Evolutionary conservation across 1,140 invertebrate species (phyloP).

Genomic region (Ostrea edulis): DNA sequence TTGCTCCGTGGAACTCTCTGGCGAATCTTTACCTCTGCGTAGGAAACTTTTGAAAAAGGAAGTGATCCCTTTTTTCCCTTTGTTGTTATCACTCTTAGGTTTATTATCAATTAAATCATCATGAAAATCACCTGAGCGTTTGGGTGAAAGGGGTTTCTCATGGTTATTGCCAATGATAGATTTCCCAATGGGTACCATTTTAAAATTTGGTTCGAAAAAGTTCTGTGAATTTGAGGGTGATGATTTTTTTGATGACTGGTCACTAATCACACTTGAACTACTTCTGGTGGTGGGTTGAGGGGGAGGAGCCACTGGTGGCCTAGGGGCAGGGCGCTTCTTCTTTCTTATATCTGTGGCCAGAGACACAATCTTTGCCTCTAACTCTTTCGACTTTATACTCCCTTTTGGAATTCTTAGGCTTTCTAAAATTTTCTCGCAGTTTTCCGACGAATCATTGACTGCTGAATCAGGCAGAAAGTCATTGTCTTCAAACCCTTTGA

Average conservation of each 20-base stretch:
- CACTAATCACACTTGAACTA: conserved; percentile 18
- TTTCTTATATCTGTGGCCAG: conserved; percentile 69
- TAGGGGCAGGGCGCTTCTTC: conserved; percentile 69
- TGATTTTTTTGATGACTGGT: conserved; percentile 48
- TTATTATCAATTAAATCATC: conserved; percentile 47
- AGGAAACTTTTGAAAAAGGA: conserved; percentile 73
- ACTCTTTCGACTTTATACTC: conserved; percentile 65
- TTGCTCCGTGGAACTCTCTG: conserved; percentile 47
- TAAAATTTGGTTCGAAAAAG: conserved; percentile 68
- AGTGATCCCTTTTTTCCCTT: conserved; percentile 67
- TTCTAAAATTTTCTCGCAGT: conserved; percentile 9
- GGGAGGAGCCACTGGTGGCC: conserved; percentile 70
- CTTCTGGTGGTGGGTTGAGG: conserved; percentile 58
- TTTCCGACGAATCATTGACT: conserved; percentile 27
- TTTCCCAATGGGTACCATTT: conserved; percentile 72
- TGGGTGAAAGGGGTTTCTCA: conserved; percentile 53
- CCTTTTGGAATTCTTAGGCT: conserved; percentile 47
- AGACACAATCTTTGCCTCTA: conserved; percentile 72
- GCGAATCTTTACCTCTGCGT: conserved; percentile 67
- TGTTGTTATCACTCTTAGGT: conserved; percentile 58
- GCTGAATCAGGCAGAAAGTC: conserved; percentile 48
- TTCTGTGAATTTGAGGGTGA: conserved; percentile 52
- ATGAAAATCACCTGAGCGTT: conserved; percentile 42
- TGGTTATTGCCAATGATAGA: conserved; percentile 54
- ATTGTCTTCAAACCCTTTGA: conserved; percentile 54